These are phyloP conservation scores for Coryphaenoides rupestris DNA, from an alignment of 2,113 vertebrate species.

Conservation along the genomic window DNA sequence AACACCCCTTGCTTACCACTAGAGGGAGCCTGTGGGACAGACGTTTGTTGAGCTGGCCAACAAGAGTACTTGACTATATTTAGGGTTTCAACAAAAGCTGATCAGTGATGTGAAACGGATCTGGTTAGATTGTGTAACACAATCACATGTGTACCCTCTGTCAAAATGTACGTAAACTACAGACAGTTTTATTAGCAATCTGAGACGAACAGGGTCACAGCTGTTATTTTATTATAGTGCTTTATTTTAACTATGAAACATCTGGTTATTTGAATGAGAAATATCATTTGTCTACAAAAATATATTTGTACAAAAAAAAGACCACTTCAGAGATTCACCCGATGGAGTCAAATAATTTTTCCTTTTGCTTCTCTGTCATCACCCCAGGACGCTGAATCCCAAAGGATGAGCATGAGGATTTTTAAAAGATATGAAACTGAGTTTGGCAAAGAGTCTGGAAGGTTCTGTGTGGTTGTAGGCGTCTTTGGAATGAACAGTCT, in stretches of 20 bases:
- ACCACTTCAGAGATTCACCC: slow-evolving; percentile 52
- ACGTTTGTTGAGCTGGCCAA: slow-evolving; percentile 37
- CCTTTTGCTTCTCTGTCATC: slow-evolving; percentile 44
- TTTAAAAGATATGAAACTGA: slow-evolving; percentile 5
- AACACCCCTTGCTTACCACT: slow-evolving; percentile 44
- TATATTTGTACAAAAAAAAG: slow-evolving; percentile 59
- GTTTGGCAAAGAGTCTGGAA: slow-evolving; percentile 26
- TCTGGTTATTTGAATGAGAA: slow-evolving; percentile 58
- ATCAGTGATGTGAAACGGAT: slow-evolving; percentile 25
- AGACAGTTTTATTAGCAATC: slow-evolving; percentile 47
- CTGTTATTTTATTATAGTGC: slow-evolving; percentile 69
- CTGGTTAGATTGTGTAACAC: slow-evolving; percentile 41
- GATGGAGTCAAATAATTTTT: slow-evolving; percentile 24
- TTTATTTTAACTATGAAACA: slow-evolving; percentile 72
- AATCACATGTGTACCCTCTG: slow-evolving; percentile 37
- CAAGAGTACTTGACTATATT: slow-evolving; percentile 48
- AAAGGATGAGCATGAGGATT: slow-evolving; percentile 49
- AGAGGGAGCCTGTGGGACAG: slow-evolving; percentile 43
- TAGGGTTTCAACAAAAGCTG: slow-evolving; percentile 38
- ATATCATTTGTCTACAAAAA: slow-evolving; percentile 47
- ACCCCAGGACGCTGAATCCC: slow-evolving; percentile 42
- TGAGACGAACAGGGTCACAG: slow-evolving; percentile 48
- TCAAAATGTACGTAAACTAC: slow-evolving; percentile 28
- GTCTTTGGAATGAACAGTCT: slow-evolving; percentile 53
- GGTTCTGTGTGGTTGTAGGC: slow-evolving; percentile 22